These are phyloP conservation scores for Gobionotothen gibberifrons DNA, from an alignment of 2,797 vertebrate genomes.

Conservation along the genomic window DNA sequence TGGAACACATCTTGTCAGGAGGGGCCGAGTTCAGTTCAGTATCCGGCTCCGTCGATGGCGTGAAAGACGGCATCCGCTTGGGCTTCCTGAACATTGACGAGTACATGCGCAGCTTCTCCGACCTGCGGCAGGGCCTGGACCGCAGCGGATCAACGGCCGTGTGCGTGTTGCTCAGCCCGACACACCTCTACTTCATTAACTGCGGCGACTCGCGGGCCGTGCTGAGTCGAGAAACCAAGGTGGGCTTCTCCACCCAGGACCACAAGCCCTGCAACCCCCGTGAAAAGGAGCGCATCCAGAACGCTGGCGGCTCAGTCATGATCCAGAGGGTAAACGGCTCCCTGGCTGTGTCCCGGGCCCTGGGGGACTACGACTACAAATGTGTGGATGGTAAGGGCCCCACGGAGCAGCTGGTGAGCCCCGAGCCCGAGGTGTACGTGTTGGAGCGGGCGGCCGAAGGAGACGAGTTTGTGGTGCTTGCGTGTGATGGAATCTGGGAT, in stretches of 20 bases:
- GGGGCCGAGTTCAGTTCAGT: conserved; percentile 92
- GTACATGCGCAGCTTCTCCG: conserved; percentile 98
- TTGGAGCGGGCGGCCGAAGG: conserved; percentile 92
- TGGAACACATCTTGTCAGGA: conserved; percentile 96
- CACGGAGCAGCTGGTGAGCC: conserved; percentile 99
- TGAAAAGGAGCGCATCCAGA: conserved; percentile 98
- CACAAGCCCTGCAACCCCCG: conserved; percentile 99
- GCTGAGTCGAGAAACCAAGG: conserved; percentile 92
- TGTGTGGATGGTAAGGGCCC: conserved; percentile 98
- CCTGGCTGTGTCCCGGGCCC: conserved; percentile 96
- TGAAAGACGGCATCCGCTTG: conserved; percentile 96
- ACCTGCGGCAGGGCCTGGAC: conserved; percentile 98
- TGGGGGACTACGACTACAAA: conserved; percentile 99
- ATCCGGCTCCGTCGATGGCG: conserved; percentile 91
- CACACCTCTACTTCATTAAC: conserved; percentile 98
- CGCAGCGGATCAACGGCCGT: conserved; percentile 99
- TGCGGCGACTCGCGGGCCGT: conserved; percentile 98
- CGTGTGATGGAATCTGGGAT: conserved; percentile 99
- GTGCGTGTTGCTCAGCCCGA: conserved; percentile 94
- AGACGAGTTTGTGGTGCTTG: conserved; percentile 98
- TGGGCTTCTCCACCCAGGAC: conserved; percentile 99
- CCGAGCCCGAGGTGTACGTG: conserved; percentile 98
- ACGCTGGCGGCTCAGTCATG: conserved; percentile 98
- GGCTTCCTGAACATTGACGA: conserved; percentile 99
- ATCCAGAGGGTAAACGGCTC: conserved; percentile 99